Evolutionary conservation across 2,113 vertebrate genomes (phyloP), one percentile per base, ranked within the genome.

Genomic region (Scomber japonicus): DNA sequence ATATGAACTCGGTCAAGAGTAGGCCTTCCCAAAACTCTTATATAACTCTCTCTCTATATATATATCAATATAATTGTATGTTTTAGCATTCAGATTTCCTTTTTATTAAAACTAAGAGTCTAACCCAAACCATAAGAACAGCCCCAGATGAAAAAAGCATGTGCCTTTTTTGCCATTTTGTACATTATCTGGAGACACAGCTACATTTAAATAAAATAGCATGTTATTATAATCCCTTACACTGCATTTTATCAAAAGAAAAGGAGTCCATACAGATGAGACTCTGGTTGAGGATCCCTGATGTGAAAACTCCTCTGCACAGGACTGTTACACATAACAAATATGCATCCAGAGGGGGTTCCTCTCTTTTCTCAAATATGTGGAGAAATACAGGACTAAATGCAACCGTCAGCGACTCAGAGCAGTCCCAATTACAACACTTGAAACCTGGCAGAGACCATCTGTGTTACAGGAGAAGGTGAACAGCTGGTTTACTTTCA

Each of bases 391-490:
- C 0, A 11, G n/a, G 60, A 67, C 65, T 35, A 90, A 93, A 93
- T 90, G 88, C 92, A 91, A 90, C 89, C 35, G 35, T 40, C 35
- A 40, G 35, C 35, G 35, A 40, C 88, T 81, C 79, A 81, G 88
- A 86, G 83, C 82, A 90, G 90, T 91, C 90, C 94, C 81, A 94
- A 95, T 95, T 95, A 94, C 94, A 96, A 94, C 93, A 94, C 93
- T 91, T 95, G 94, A 93, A 69, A 61, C 40, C 55, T 70, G 88
- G 89, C 73, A 78, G 50, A 82, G 57, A 82, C 89, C 88, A 92
- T 80, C 12, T 83, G 57, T 30, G 61, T 24, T 76, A 4, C 45
- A 48, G 56, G 46, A 54, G 17, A 49, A 78, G 83, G 84, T 87
- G 78, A 77, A 30, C 3, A 31, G 59, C 45, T 46, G 21, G 9